These are phyloP conservation scores for Myioborus miniatus DNA, from an alignment of 2,797 vertebrate species.

Conservation along the genomic window DNA sequence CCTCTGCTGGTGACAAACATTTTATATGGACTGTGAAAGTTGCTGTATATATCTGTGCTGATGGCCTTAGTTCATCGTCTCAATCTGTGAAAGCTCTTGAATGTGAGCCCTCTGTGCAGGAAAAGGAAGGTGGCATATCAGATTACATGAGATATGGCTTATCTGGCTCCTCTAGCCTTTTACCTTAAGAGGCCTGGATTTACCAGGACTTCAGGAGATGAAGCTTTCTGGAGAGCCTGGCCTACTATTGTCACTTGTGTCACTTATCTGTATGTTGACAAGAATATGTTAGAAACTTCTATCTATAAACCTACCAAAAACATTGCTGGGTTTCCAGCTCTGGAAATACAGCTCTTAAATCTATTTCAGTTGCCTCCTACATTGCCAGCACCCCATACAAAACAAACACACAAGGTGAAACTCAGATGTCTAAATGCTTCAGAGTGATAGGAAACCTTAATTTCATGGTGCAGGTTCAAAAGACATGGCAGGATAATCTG, in stretches of 20 bases:
- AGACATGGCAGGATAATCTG: background rate
- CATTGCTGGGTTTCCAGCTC: background rate
- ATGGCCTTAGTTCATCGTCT: background rate
- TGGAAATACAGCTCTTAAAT: background rate
- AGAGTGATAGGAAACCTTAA: background rate
- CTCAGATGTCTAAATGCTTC: background rate
- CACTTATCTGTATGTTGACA: background rate
- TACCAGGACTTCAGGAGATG: background rate
- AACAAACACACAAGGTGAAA: background rate
- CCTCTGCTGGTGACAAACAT: background rate
- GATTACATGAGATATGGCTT: constrained; percentile 2
- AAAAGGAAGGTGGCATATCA: background rate
- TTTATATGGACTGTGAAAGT: background rate
- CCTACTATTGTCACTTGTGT: background rate
- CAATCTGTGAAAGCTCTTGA: constrained; percentile 28
- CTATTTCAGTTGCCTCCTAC: constrained; percentile 11
- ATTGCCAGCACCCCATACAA: background rate
- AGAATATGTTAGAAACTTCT: background rate
- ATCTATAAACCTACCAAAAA: background rate
- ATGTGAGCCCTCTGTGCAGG: background rate
- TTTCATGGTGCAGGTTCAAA: background rate
- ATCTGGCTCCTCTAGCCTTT: constrained; percentile 30
- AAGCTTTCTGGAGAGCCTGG: background rate
- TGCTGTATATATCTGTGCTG: background rate
- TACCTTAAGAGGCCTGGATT: constrained; percentile 43